Base-by-base conservation (phyloP, 1,140 invertebrate genomes). In the Bombus polaris region DNA sequence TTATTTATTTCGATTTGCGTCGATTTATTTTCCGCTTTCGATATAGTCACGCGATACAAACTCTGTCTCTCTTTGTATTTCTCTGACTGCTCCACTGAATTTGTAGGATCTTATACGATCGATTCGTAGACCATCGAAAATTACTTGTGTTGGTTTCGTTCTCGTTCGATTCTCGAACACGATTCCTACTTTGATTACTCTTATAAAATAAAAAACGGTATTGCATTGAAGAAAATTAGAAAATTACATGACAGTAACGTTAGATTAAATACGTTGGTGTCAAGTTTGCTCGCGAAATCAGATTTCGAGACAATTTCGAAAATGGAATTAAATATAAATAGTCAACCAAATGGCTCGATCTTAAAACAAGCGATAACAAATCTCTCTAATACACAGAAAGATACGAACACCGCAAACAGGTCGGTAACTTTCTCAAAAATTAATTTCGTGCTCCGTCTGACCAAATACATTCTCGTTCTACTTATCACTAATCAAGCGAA, bases 11-110 rank as follows among this genome's bases (percentile, higher is more conserved):
- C 74, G 1, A 8, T 59, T 57, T 13, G 3, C 47, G 22, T 70
- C 47, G 13, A 84, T 78, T 71, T 70, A 71, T 84, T 84, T 76
- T 59, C 65, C 73, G 73, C 22, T 77, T 77, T 53, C 75, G 73
- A 81, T 85, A 70, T 73, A 57, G 25, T 39, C 57, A 15, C 15
- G 6, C 28, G 37, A 78, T 57, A 73, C 6, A 4, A 42, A n/a
- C 42, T 57, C 25, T 65, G 4, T 66, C 13, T 42, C 3, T 35
- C 3, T 44, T 3, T 78, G 15, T 37, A 3, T 66, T 2, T 15
- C 13, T 66, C 4, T 22, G 59, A 3, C 12, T 37, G 6, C 12
- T n/a, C 37, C 47, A 0, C n/a, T 22, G n/a, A 37, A 70, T 42
- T 25, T 10, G 12, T 6, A 28, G 32, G 12, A 6, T 53, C 73